Evolutionary conservation across 2,113 vertebrate species (phyloP).

Genomic region (Myotis davidii): DNA sequence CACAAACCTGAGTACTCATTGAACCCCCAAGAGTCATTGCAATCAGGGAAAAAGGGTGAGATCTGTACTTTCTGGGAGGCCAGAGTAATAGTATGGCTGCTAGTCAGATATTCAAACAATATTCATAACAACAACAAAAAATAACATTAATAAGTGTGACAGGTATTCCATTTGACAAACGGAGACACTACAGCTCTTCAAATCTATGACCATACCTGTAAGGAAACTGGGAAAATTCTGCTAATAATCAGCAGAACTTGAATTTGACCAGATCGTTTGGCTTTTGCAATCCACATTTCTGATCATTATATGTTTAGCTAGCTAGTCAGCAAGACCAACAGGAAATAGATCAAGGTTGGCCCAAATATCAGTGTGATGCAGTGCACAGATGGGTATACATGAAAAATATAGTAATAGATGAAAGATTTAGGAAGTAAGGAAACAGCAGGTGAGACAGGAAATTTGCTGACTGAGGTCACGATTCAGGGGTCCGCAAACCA

Average conservation of each 20-base stretch:
- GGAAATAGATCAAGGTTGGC: neutral
- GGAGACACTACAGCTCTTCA: neutral
- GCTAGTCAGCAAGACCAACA: neutral
- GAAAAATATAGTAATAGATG: neutral
- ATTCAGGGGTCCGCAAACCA: neutral
- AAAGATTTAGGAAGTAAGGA: neutral
- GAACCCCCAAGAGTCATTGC: neutral
- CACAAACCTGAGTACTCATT: neutral
- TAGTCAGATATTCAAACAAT: neutral
- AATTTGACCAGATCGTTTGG: neutral
- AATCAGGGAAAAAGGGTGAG: neutral
- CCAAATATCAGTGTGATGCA: neutral
- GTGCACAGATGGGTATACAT: neutral
- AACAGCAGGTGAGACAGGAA: neutral
- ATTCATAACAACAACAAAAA: neutral
- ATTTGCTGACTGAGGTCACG: neutral
- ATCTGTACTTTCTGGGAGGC: neutral
- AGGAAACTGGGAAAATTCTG: neutral
- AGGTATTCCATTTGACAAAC: neutral
- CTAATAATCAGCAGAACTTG: neutral
- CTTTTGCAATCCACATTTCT: neutral
- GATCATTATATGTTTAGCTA: conserved; percentile 11
- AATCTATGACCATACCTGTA: neutral
- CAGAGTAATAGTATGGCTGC: neutral
- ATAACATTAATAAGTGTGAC: neutral